Conservation (phyloP, 2,113 vertebrate genomes). For the Gymnobelideus leadbeateri region DNA sequence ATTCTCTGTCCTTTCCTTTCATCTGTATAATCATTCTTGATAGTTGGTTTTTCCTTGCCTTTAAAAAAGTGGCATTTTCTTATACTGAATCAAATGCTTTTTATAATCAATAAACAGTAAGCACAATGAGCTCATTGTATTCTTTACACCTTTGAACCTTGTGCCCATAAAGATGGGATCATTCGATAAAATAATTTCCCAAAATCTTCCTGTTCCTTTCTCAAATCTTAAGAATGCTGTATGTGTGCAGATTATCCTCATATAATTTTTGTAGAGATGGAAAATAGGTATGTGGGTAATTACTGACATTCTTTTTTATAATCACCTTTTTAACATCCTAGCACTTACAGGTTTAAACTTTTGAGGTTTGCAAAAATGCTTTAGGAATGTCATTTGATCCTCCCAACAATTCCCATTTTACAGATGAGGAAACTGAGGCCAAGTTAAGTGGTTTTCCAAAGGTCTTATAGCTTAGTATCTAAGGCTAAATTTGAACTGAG, state of each 20-base stretch:
- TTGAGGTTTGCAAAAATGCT: not conserved
- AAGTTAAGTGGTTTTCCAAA: not conserved
- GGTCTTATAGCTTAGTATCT: not conserved
- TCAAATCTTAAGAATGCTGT: not conserved
- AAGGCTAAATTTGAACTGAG: not conserved
- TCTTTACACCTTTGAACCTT: not conserved
- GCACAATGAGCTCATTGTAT: not conserved
- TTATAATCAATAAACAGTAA: constrained; percentile 3
- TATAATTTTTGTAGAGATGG: not conserved
- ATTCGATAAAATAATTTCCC: not conserved
- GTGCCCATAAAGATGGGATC: not conserved
- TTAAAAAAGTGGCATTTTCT: not conserved
- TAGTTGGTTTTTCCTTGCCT: not conserved
- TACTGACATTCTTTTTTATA: not conserved
- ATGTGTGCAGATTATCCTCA: not conserved
- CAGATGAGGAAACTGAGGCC: not conserved
- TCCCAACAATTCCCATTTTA: not conserved
- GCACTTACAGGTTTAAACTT: not conserved
- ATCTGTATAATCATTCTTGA: not conserved
- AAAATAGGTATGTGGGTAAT: not conserved
- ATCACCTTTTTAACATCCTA: not conserved
- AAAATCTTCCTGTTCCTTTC: not conserved
- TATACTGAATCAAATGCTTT: not conserved
- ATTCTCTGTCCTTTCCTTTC: not conserved
- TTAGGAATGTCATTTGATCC: not conserved